Conservation (phyloP, 2,888 invertebrate genomes). For the Pilophorus perplexus region DNA sequence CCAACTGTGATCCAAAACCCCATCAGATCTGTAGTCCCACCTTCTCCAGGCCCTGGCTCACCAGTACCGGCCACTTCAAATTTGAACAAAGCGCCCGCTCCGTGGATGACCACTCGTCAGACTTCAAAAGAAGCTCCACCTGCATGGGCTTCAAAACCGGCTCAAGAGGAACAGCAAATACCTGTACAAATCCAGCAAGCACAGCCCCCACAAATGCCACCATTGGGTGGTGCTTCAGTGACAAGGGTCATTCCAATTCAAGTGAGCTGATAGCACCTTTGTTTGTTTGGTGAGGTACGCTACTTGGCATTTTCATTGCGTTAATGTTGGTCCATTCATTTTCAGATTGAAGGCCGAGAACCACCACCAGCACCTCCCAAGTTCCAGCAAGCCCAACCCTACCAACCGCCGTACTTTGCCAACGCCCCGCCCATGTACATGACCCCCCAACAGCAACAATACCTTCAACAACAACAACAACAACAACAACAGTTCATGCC, state of each 20-base stretch:
- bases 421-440: conserved; percentile 44
- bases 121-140: conserved; percentile 53
- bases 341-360: conserved; percentile 61
- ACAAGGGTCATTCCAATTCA: conserved; percentile 49
- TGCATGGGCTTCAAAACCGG: conserved; percentile 27
- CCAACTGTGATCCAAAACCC: not conserved
- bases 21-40: conserved; percentile 19
- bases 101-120: conserved; percentile 57
- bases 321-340: no score
- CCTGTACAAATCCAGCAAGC: not conserved
- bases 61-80: conserved; percentile 38
- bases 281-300: no score
- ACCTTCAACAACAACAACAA: conserved; percentile 50
- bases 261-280: conserved; percentile 41
- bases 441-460: conserved; percentile 46
- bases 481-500: conserved; percentile 49
- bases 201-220: conserved; percentile 15
- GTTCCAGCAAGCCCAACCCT: conserved; percentile 53
- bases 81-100: conserved; percentile 61
- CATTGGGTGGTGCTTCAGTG: conserved; percentile 49
- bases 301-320: no score
- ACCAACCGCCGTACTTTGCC: conserved; percentile 54
- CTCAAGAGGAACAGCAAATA: conserved; percentile 15
- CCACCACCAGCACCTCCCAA: conserved; percentile 32
- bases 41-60: conserved; percentile 50